These are phyloP conservation scores for Apeltes quadracus DNA, from an alignment of 2,113 vertebrate species.

Conservation along the genomic window DNA sequence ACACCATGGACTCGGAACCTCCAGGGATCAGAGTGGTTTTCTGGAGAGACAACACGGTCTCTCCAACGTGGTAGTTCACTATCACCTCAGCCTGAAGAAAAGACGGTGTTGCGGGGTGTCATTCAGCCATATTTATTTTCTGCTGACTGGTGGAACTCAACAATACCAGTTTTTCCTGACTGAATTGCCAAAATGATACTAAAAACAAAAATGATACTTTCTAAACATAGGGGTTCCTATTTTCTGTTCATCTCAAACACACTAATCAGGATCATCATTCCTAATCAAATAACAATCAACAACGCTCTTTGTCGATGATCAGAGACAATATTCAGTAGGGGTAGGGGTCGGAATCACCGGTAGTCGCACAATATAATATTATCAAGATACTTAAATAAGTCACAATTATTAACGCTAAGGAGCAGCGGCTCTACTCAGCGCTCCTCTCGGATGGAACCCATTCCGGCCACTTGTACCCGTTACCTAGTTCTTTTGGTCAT, in stretches of 20 bases:
- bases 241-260: too few relatives aligned
- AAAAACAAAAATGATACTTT: too few relatives aligned
- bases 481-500: too few relatives aligned
- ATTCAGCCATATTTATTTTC: background rate
- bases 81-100: constrained; percentile 91
- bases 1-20: constrained; percentile 96
- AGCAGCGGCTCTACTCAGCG: too few relatives aligned
- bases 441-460: too few relatives aligned
- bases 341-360: too few relatives aligned
- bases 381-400: too few relatives aligned
- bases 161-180: background rate
- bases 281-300: constrained; percentile 50
- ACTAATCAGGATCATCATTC: constrained; percentile 20
- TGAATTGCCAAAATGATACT: too few relatives aligned
- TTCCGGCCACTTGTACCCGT: too few relatives aligned
- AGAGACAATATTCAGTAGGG: background rate
- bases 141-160: background rate
- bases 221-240: too few relatives aligned
- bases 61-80: constrained; percentile 96
- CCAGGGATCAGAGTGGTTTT: constrained; percentile 97
- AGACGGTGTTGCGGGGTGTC: background rate
- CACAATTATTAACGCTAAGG: too few relatives aligned
- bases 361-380: too few relatives aligned
- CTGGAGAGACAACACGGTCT: constrained; percentile 94
- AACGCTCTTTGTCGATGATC: constrained; percentile 1